Evolutionary conservation across 2,113 vertebrate species (phyloP).

Genomic region (crab-eating macaque (Macaca fascicularis)): DNA sequence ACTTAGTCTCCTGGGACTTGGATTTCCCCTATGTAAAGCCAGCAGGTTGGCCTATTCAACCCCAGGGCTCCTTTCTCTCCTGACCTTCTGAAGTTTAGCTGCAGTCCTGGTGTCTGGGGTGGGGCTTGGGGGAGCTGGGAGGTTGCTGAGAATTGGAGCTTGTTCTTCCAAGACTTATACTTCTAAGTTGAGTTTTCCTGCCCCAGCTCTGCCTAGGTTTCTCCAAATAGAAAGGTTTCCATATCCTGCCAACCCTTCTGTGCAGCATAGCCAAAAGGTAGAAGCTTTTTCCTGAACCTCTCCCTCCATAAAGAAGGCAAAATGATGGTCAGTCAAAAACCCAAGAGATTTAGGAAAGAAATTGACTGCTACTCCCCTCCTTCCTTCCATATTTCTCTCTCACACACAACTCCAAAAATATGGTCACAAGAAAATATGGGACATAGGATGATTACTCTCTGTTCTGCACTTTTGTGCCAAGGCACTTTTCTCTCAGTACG

Average conservation of each 20-base stretch:
- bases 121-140: no score
- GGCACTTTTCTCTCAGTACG: background rate
- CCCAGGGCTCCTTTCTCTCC: background rate
- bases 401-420: background rate
- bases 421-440: background rate
- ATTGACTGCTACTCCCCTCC: fast-evolving
- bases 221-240: background rate
- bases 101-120: background rate
- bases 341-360: background rate
- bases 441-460: background rate
- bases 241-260: no score
- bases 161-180: background rate
- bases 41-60: background rate
- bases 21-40: background rate
- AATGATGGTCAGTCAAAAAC: background rate
- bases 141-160: background rate
- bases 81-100: background rate
- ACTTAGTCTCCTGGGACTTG: background rate
- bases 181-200: background rate
- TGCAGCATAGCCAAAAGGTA: background rate
- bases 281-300: background rate
- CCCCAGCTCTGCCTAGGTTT: background rate
- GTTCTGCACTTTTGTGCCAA: background rate
- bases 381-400: background rate
- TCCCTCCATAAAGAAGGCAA: background rate